A percentile compares a stretch with the other conserved stretches of the same genome.
These are phyloP conservation scores for Dynastes grantii DNA, from an alignment of 2,888 invertebrate genomes.

Conservation along the genomic window DNA sequence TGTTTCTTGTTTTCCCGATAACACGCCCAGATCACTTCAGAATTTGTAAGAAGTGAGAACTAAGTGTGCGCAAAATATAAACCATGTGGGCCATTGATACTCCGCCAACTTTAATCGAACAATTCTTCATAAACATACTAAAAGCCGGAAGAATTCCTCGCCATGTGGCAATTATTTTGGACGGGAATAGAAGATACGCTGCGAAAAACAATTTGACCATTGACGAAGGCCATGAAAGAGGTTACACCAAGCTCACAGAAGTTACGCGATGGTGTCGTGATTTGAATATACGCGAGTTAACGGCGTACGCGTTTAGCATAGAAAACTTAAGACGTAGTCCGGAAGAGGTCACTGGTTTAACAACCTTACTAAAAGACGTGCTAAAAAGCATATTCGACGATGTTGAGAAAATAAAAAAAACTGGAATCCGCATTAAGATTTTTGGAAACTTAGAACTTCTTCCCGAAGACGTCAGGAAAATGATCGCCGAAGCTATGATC, in stretches of 20 bases:
- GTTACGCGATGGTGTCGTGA: conserved; percentile 89
- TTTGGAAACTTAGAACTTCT: conserved; percentile 89
- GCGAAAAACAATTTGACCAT: conserved; percentile 82
- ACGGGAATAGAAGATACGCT: conserved; percentile 96
- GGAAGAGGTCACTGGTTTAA: conserved; percentile 89
- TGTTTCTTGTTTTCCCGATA: too few relatives aligned
- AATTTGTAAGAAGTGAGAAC: too few relatives aligned
- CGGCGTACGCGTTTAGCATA: conserved; percentile 99
- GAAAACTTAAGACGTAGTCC: conserved; percentile 96
- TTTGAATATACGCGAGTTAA: conserved; percentile 93
- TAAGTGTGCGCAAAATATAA: too few relatives aligned
- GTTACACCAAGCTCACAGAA: conserved; percentile 87
- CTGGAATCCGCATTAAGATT: conserved; percentile 89
- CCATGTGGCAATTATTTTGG: conserved; percentile 99
- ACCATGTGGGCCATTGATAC: too few relatives aligned
- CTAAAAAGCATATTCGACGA: conserved; percentile 86
- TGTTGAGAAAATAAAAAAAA: conserved; percentile 83
- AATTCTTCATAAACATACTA: too few relatives aligned
- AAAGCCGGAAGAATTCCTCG: conserved; percentile 78
- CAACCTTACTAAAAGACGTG: conserved; percentile 89
- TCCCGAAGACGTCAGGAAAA: conserved; percentile 82
- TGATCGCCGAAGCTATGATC: conserved; percentile 86
- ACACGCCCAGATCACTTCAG: too few relatives aligned
- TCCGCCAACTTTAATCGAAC: too few relatives aligned
- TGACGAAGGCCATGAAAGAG: conserved; percentile 87